These are phyloP conservation scores for Agrotis segetum DNA, from an alignment of 2,888 invertebrate species.

Conservation along the genomic window DNA sequence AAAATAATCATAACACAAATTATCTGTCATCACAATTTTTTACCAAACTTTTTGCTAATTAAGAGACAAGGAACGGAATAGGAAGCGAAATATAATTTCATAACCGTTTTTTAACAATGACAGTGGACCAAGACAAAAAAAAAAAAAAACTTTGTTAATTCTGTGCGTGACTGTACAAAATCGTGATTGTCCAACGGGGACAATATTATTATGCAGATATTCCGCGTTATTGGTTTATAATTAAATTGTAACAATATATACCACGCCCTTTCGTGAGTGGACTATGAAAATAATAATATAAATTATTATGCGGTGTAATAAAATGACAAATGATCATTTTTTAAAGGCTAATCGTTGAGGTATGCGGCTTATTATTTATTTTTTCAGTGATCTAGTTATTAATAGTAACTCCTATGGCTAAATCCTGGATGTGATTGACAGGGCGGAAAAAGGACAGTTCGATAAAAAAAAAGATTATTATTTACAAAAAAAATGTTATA, in stretches of 20 bases:
- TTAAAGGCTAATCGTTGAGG: slow-evolving; percentile 37
- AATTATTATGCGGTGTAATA: slow-evolving; percentile 19
- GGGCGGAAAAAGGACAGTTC: neutral
- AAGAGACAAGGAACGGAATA: slow-evolving; percentile 36
- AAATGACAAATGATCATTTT: slow-evolving; percentile 56
- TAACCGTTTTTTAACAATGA: slow-evolving; percentile 6
- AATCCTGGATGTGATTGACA: slow-evolving; percentile 36
- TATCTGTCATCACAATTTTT: slow-evolving; percentile 45
- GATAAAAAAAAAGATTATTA: no score
- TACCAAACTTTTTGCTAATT: slow-evolving; percentile 29
- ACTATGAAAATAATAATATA: slow-evolving; percentile 36
- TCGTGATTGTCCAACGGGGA: slow-evolving; percentile 54
- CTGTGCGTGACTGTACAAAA: slow-evolving; percentile 44
- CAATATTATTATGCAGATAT: slow-evolving; percentile 49
- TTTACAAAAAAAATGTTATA: no score
- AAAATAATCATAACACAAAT: slow-evolving; percentile 8
- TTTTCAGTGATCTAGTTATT: neutral
- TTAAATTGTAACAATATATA: slow-evolving; percentile 45
- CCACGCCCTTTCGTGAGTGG: slow-evolving; percentile 57
- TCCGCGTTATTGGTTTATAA: slow-evolving; percentile 53
- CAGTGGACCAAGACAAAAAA: slow-evolving; percentile 1
- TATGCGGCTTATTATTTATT: slow-evolving; percentile 11
- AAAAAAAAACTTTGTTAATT: neutral
- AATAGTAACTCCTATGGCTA: neutral
- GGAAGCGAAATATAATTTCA: slow-evolving; percentile 44